These are phyloP conservation scores for Catharus fuscescens DNA, from an alignment of 2,113 vertebrate genomes.

Conservation along the genomic window DNA sequence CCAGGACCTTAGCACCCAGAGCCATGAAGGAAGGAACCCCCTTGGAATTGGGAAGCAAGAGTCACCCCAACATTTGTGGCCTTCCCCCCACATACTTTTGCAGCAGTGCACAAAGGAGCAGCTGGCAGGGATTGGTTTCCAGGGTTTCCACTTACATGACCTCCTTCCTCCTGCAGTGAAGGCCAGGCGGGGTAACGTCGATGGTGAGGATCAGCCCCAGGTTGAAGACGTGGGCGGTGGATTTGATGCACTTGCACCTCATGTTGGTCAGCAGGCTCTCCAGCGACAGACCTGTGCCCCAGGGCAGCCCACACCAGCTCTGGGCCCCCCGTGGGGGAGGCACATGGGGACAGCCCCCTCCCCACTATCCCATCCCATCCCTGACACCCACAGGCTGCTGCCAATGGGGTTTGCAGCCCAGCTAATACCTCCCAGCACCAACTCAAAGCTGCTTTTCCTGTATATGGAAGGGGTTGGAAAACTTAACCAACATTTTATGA, in stretches of 20 bases:
- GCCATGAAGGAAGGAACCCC: rapidly evolving
- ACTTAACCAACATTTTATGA: rapidly evolving
- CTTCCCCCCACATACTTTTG: rapidly evolving
- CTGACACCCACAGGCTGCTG: rapidly evolving
- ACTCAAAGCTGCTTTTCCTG: not conserved
- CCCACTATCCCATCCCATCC: not conserved
- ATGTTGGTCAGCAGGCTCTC: conserved; percentile 61
- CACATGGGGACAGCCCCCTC: not conserved
- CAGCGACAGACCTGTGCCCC: conserved; percentile 18
- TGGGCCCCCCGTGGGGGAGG: not conserved
- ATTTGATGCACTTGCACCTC: conserved; percentile 65
- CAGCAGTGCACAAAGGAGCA: rapidly evolving
- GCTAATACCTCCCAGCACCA: not conserved
- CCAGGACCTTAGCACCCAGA: rapidly evolving
- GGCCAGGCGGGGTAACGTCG: not conserved
- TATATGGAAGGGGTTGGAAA: rapidly evolving
- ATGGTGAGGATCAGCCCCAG: conserved; percentile 38
- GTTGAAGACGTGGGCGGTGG: conserved; percentile 4
- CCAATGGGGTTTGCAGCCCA: not conserved
- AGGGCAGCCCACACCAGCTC: not conserved
- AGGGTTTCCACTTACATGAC: conserved; percentile 35
- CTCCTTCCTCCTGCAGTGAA: conserved; percentile 64
- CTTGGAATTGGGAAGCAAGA: rapidly evolving
- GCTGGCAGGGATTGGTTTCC: rapidly evolving
- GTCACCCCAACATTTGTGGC: rapidly evolving